Base-by-base conservation (phyloP, 2,888 invertebrate genomes). In the Nymphalis polychloros region DNA sequence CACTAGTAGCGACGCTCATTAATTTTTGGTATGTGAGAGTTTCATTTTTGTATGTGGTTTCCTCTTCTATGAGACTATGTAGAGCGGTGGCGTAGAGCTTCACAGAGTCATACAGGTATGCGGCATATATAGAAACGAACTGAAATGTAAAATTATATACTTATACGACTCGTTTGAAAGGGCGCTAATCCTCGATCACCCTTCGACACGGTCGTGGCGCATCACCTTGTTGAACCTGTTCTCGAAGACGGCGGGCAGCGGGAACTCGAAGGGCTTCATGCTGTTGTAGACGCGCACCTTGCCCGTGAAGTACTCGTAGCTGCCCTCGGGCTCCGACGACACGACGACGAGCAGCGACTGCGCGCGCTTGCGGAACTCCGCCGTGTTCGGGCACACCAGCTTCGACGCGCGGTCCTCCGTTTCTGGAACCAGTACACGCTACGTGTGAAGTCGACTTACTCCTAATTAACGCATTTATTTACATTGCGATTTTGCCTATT, bases 81-180 rank as follows among this genome's bases (percentile, higher is more conserved):
- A 98, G 91, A 1, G 98, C 98, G 75, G 94, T 94, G 27, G 98
- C 98, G 85, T 99, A 99, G 47, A 99, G 92, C 84, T 95, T 95
- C 50, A 99, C 97, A 1, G 99, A 97, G 90, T 99, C 99, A 87
- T 98, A 99, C 75, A 98, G 93, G 88, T 98, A 98, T 55, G 97
- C 98, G 68, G 98, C 98, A 85, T 97, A 97, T 76, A 98, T 96
- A 52, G 97, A 96, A 57, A 98, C 96, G 85, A 96, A 96, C 96
- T 97, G 93, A 72, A 94, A 94, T 8, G 20, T 19, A 49, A n/a
- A n/a, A 19, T 49, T 17, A 49, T 41, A 41, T 13, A 13, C 4
- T 41, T 4, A 41, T 13, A 13, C 2, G 41, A 41, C 3, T 13
- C 4, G 0, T 41, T 41, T 1, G 13, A 41, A 41, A 13, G 2